phyloP scores from a whole-genome alignment of 2,888 invertebrate species.

The Ephialtes manifestator region DNA sequence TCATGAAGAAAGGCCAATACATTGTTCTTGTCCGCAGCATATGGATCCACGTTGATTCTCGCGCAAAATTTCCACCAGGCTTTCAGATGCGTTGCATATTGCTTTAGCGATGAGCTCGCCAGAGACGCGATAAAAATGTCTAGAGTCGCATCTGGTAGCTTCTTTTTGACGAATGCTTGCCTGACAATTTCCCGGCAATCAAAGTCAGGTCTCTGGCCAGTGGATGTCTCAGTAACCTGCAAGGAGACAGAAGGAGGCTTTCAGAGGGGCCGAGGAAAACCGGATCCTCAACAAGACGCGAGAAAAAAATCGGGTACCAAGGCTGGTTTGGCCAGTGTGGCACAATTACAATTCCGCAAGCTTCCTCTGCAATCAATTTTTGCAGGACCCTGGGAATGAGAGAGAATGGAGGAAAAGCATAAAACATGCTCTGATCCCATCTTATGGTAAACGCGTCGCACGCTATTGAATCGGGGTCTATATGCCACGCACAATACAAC shows the following conservation, averaged over 20 bases:
- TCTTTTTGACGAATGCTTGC: neutral
- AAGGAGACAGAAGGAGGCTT: neutral
- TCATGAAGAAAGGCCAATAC: slow-evolving; percentile 8
- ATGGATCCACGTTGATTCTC: slow-evolving; percentile 9
- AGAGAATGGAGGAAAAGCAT: slow-evolving; percentile 71
- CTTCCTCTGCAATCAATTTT: slow-evolving; percentile 55
- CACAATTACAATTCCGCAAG: slow-evolving; percentile 49
- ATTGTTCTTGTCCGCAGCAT: neutral
- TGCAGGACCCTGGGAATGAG: slow-evolving; percentile 64
- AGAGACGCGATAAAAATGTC: slow-evolving; percentile 55
- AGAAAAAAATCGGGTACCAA: slow-evolving; percentile 54
- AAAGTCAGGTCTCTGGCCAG: too few relatives aligned
- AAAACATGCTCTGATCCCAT: slow-evolving; percentile 63
- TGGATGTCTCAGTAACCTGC: neutral
- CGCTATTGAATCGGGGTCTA: slow-evolving; percentile 54
- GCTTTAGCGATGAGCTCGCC: slow-evolving; percentile 20
- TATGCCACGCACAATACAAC: slow-evolving; percentile 63
- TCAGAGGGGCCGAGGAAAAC: neutral
- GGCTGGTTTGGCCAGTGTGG: slow-evolving; percentile 54
- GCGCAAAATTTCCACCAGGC: neutral
- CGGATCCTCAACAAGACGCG: slow-evolving; percentile 26
- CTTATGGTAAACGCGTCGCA: slow-evolving; percentile 64
- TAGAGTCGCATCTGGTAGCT: slow-evolving; percentile 18
- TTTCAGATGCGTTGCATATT: slow-evolving; percentile 3
- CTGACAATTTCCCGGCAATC: too few relatives aligned